phyloP scores from a whole-genome alignment of 2,113 vertebrate genomes.

The Deroptyus accipitrinus region DNA sequence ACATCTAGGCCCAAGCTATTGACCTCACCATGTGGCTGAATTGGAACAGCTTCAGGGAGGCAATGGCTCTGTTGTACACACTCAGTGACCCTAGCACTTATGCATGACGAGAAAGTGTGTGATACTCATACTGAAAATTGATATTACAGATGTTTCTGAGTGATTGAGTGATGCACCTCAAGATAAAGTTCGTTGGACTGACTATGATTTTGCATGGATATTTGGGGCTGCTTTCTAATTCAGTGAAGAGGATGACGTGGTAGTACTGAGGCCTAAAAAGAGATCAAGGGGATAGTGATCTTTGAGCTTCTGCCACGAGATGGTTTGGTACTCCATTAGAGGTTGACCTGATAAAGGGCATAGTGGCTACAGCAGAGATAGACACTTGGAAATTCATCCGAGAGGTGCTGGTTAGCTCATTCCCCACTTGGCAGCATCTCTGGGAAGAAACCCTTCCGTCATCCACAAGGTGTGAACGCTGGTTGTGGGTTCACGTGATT shows the following conservation, averaged over 20 bases:
- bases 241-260: neutral
- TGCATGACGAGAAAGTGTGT: rapidly evolving
- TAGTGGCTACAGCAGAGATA: neutral
- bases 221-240: neutral
- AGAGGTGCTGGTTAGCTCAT: neutral
- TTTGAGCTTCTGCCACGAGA: neutral
- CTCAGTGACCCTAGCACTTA: neutral
- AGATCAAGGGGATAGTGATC: neutral
- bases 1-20: neutral
- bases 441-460: neutral
- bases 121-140: neutral
- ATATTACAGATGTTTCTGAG: neutral
- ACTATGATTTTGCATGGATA: neutral
- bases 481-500: neutral
- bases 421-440: neutral
- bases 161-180: neutral
- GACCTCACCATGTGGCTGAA: neutral
- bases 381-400: rapidly evolving
- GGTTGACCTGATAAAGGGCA: neutral
- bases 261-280: neutral
- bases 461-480: neutral
- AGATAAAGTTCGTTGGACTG: neutral
- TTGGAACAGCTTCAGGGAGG: too few species aligned
- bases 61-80: rapidly evolving
- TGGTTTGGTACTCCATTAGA: neutral